Base-by-base conservation (phyloP, 2,113 vertebrate species). In the Rhadina sibilatrix region DNA sequence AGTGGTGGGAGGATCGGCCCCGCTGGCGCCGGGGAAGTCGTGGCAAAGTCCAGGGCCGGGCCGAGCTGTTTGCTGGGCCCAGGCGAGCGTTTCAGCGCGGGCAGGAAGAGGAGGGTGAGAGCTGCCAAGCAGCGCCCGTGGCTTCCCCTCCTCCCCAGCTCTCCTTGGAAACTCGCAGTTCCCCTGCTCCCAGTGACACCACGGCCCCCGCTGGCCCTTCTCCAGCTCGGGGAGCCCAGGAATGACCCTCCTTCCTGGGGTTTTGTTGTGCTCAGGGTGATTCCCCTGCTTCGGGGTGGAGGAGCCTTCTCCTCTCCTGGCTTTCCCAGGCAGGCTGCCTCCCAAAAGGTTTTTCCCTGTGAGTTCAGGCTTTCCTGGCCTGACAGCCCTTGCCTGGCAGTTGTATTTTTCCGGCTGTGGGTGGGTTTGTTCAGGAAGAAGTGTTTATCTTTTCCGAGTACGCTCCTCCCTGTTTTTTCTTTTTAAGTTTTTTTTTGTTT, bases 391-490 rank as follows among this genome's bases (percentile, higher is more conserved):
- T 33, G 70, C 49, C 50, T 91, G 91, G 76, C 83, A 69, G 80
- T 91, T 74, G 83, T 84, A 38, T 84, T 94, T 94, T 95, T 91
- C 93, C 71, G 57, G 78, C 76, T 80, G 92, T 93, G 96, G 94
- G 91, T 93, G 87, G 87, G 84, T 74, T 84, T 44, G 68, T 63
- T 89, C 94, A 83, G 95, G 90, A 94, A 91, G 92, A 57, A 89
- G 82, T 88, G 95, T 96, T 97, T 93, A 91, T 94, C 94, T 93
- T 94, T 92, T 76, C 68, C 38, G 11, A 78, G 70, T 28, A 85
- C 0, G 42, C 56, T 93, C 87, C 88, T 88, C 92, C 80, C 95
- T 71, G 57, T 52, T 63, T 64, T 76, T 47, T 90, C 17, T 80
- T 18, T 60, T 37, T 21, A 52, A 54, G 21, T 50, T 54, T 21